A percentile compares a stretch with the other conserved stretches of the same genome.
Conservation (phyloP, 2,797 vertebrate genomes). For the Gymnocypris eckloni region DNA sequence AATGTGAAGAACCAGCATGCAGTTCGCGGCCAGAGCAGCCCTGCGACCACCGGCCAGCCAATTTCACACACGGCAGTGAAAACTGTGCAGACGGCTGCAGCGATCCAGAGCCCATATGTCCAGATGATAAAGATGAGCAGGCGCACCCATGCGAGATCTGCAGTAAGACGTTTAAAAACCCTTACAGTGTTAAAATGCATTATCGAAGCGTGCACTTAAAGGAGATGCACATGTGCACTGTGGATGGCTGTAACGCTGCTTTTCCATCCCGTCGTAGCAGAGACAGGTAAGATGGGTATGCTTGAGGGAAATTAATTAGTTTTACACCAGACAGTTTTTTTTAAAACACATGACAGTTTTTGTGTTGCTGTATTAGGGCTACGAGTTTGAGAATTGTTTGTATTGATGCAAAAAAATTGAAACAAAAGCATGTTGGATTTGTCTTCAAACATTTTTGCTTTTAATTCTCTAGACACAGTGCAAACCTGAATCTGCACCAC, state of each 20-base stretch:
- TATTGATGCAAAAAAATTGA: neutral
- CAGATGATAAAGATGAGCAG: constrained; percentile 77
- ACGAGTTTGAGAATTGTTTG: neutral
- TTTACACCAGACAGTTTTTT: neutral
- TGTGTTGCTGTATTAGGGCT: neutral
- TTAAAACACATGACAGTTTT: neutral
- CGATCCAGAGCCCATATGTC: constrained; percentile 67
- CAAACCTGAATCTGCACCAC: constrained; percentile 93
- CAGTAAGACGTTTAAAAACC: constrained; percentile 93
- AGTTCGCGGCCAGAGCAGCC: constrained; percentile 69
- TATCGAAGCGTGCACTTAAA: constrained; percentile 92
- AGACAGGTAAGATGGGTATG: constrained; percentile 88
- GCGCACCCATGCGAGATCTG: constrained; percentile 92
- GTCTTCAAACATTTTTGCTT: constrained; percentile 31
- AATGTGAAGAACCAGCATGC: constrained; percentile 25
- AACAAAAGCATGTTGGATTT: neutral
- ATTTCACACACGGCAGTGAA: constrained; percentile 71
- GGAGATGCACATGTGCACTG: constrained; percentile 91
- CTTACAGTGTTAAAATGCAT: constrained; percentile 93
- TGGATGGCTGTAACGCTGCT: constrained; percentile 90
- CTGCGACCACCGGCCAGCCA: constrained; percentile 76
- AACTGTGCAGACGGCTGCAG: constrained; percentile 74
- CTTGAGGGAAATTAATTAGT: neutral
- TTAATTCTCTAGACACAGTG: constrained; percentile 87
- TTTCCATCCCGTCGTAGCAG: constrained; percentile 94